Conservation (phyloP, 2,888 invertebrate species). For the Morinoia aosen region DNA sequence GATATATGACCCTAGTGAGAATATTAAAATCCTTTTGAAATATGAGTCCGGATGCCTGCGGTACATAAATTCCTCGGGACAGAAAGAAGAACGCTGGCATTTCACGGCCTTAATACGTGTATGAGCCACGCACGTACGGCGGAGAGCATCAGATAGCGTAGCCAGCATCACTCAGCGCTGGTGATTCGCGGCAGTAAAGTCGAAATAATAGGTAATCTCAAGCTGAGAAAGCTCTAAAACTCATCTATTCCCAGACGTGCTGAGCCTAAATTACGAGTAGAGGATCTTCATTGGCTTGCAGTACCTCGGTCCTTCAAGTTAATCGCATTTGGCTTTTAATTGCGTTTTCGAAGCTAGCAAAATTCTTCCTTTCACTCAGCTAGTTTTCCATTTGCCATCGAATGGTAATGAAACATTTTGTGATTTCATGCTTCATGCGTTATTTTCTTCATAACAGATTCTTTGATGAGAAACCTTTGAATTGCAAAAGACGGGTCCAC, state of each 20-base stretch:
- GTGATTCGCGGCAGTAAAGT: neutral
- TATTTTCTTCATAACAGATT: no score
- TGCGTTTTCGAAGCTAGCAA: neutral
- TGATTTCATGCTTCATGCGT: neutral
- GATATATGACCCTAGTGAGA: neutral
- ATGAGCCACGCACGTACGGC: neutral
- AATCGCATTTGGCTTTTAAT: neutral
- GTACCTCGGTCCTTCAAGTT: neutral
- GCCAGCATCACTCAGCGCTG: neutral
- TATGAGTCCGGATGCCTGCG: neutral
- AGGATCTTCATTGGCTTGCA: neutral
- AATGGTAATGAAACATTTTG: neutral
- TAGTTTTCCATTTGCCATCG: neutral
- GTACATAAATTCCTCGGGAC: neutral
- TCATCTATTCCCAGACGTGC: neutral
- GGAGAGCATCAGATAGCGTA: neutral
- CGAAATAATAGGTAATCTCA: neutral
- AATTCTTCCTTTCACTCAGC: neutral
- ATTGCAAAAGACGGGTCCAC: no score
- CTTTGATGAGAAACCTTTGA: no score
- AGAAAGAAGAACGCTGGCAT: neutral
- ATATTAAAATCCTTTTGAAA: slow-evolving; percentile 1
- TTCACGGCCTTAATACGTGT: neutral
- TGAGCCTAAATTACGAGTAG: neutral
- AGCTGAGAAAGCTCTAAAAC: neutral